Conservation (phyloP, 2,888 invertebrate species). For the Leucophenga maculata region DNA sequence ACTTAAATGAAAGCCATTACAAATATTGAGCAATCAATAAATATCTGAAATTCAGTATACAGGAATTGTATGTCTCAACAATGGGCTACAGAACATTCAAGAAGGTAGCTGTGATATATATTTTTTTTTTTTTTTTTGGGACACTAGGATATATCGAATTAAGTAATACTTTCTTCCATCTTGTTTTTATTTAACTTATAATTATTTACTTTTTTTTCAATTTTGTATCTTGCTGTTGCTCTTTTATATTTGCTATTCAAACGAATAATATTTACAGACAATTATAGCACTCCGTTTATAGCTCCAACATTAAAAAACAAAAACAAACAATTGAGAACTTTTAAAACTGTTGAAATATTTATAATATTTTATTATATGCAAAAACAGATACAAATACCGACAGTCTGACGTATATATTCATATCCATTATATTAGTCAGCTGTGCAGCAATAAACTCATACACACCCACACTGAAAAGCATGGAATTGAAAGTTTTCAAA, state of each 20-base stretch:
- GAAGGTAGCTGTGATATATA: no score
- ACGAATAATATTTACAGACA: no score
- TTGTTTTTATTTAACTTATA: no score
- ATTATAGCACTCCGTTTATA: constrained; percentile 4
- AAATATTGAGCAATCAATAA: background rate
- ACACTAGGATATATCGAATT: no score
- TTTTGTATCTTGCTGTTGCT: no score
- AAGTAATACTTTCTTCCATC: no score
- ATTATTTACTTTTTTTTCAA: no score
- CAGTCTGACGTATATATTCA: background rate
- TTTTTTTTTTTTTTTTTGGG: no score
- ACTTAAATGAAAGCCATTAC: background rate
- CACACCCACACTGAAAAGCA: background rate
- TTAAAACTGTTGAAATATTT: constrained; percentile 30
- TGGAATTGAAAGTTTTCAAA: constrained; percentile 56
- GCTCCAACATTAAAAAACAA: constrained; percentile 28
- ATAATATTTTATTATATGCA: constrained; percentile 3
- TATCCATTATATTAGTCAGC: no score
- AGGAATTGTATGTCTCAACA: no score
- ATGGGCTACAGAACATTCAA: no score
- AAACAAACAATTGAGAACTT: constrained; percentile 32
- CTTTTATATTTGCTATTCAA: no score
- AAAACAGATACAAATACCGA: constrained; percentile 10
- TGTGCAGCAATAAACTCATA: background rate
- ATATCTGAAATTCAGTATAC: background rate